Conservation (phyloP, 2,888 invertebrate species). For the Cataglyphis albicans region DNA sequence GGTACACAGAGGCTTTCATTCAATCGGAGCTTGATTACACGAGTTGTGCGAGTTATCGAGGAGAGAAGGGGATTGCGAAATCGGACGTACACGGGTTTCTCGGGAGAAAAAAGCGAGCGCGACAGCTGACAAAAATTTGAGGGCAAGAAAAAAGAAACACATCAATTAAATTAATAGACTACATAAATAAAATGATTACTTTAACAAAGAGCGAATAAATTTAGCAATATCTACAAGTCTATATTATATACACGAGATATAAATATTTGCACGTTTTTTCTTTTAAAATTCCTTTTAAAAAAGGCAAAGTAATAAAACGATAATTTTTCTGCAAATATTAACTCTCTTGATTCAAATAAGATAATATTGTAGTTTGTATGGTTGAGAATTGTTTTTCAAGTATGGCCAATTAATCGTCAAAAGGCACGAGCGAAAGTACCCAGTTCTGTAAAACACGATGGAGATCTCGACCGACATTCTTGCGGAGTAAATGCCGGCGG, state of each 20-base stretch:
- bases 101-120: constrained; percentile 41
- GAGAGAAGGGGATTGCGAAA: constrained; percentile 67
- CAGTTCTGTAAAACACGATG: constrained; percentile 20
- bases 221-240: not conserved
- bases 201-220: constrained; percentile 22
- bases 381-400: not conserved
- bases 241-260: not conserved
- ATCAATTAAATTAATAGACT: not conserved
- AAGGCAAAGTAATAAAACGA: not conserved
- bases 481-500: constrained; percentile 1
- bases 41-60: constrained; percentile 62
- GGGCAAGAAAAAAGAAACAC: not conserved
- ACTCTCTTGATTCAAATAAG: not conserved
- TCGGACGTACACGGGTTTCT: constrained; percentile 65
- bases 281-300: not conserved
- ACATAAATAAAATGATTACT: not conserved
- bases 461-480: constrained; percentile 28
- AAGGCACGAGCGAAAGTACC: constrained; percentile 34
- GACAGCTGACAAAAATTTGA: constrained; percentile 19
- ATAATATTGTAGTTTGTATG: not conserved
- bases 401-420: constrained; percentile 3
- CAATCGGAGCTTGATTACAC: constrained; percentile 68
- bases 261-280: not conserved
- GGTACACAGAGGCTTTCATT: constrained; percentile 72
- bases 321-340: not conserved